phyloP scores from a whole-genome alignment of 2,113 vertebrate genomes.

The Merops nubicus region DNA sequence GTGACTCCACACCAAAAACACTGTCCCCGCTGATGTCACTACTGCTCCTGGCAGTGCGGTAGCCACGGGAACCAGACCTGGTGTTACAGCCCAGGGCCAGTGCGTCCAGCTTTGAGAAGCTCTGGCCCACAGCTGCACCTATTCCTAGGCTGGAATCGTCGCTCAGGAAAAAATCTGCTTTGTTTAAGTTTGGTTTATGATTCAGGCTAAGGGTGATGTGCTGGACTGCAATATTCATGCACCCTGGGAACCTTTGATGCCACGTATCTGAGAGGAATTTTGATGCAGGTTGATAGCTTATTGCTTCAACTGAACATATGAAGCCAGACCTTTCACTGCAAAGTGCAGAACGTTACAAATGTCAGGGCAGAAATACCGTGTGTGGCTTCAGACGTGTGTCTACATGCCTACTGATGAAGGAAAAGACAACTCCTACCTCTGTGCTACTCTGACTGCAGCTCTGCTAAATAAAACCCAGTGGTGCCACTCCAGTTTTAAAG shows the following conservation, averaged over 20 bases:
- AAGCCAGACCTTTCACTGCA: background rate
- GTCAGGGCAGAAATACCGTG: background rate
- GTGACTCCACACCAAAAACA: too few relatives aligned
- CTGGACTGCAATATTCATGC: background rate
- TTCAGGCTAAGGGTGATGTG: background rate
- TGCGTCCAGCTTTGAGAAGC: accelerated
- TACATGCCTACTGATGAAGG: background rate
- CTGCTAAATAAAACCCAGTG: background rate
- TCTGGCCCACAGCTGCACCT: background rate
- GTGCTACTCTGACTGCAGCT: background rate
- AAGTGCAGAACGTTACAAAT: background rate
- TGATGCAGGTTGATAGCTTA: background rate
- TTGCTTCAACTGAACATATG: background rate
- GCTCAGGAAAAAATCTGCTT: background rate
- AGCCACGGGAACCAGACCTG: accelerated
- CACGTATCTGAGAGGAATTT: background rate
- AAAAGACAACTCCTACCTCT: background rate
- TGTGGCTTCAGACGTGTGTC: background rate
- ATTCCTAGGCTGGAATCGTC: background rate
- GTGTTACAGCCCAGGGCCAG: background rate
- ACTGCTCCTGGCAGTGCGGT: accelerated
- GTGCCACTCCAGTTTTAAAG: background rate
- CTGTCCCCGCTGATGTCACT: background rate
- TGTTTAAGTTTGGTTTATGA: background rate
- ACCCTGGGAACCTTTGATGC: background rate